Evolutionary conservation across 2,113 vertebrate species (phyloP).

Genomic region (Leucosticte australis): DNA sequence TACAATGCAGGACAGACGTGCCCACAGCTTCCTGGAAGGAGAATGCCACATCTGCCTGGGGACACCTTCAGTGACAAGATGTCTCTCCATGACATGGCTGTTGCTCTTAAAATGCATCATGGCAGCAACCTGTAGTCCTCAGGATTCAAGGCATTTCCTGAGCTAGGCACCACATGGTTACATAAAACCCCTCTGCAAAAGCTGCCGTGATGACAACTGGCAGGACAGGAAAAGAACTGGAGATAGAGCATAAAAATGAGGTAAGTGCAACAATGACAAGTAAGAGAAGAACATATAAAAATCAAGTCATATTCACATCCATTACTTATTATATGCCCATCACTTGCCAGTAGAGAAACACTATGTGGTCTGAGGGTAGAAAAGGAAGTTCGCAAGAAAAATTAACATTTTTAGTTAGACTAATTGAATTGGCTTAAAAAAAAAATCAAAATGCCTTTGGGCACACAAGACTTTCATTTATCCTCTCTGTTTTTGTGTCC

Average conservation of each 20-base stretch:
- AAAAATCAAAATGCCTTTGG: background rate
- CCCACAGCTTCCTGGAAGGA: background rate
- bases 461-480: background rate
- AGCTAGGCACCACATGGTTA: background rate
- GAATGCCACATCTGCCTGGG: background rate
- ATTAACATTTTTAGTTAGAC: background rate
- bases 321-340: background rate
- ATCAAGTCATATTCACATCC: background rate
- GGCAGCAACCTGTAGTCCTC: background rate
- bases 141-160: background rate
- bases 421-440: background rate
- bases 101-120: background rate
- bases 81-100: background rate
- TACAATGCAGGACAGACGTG: background rate
- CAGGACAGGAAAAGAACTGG: background rate
- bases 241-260: background rate
- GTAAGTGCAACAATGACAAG: background rate
- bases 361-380: background rate
- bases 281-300: background rate
- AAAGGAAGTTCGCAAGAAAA: background rate
- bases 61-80: background rate
- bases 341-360: background rate
- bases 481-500: background rate
- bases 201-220: background rate
- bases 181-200: background rate